These are phyloP conservation scores for Epizoanthus ramosus DNA, from an alignment of 92 coral and sea anemone genomes.

Conservation along the genomic window DNA sequence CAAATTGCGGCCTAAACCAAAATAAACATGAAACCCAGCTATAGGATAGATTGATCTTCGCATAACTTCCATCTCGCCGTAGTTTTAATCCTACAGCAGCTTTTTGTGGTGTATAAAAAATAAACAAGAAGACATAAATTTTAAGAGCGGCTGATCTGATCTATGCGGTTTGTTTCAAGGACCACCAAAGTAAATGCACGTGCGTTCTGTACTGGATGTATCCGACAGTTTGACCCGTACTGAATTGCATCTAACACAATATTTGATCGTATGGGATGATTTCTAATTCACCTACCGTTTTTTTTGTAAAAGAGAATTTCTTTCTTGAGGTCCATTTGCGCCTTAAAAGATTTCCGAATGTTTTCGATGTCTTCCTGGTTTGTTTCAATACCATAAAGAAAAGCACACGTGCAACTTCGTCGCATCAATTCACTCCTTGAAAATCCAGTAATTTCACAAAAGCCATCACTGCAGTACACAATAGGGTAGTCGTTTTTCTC, in stretches of 20 bases:
- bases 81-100: constrained; percentile 1
- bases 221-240: background rate
- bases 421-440: constrained; percentile 92
- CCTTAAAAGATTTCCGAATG: constrained; percentile 74
- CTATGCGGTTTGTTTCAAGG: background rate
- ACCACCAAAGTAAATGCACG: background rate
- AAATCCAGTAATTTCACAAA: constrained; percentile 94
- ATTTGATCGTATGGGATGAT: background rate
- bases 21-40: constrained; percentile 12
- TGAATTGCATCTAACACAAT: background rate
- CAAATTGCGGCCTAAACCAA: constrained; percentile 16
- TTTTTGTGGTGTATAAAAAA: background rate
- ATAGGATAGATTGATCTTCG: constrained; percentile 1
- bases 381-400: constrained; percentile 85
- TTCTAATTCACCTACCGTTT: constrained; percentile 66
- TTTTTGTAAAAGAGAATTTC: constrained; percentile 85
- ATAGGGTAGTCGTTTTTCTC: constrained; percentile 92
- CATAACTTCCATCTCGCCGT: background rate
- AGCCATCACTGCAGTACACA: constrained; percentile 96
- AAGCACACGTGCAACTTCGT: constrained; percentile 84
- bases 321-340: constrained; percentile 79
- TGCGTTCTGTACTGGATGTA: background rate
- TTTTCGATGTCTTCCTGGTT: constrained; percentile 76
- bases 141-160: background rate
- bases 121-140: background rate